A percentile compares a stretch with the other conserved stretches of the same genome.
phyloP scores from a whole-genome alignment of 1,140 invertebrate genomes.

The Hyles euphorbiae region DNA sequence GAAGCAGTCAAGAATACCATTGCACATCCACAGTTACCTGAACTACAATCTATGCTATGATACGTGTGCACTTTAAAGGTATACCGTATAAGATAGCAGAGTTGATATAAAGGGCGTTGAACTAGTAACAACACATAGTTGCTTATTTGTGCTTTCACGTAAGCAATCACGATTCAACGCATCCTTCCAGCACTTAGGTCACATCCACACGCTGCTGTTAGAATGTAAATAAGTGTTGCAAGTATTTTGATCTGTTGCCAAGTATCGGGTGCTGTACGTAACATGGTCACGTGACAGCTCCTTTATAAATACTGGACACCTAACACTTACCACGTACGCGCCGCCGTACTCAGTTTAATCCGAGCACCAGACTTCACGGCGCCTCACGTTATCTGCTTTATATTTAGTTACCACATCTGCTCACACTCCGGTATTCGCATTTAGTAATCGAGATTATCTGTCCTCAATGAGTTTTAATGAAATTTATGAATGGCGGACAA shows the following conservation, averaged over 20 bases:
- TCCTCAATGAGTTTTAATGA: slow-evolving; percentile 38
- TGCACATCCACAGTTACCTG: too few species aligned
- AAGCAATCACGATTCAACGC: slow-evolving; percentile 8
- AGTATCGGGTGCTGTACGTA: slow-evolving; percentile 42
- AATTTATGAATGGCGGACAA: slow-evolving; percentile 38
- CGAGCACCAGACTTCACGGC: slow-evolving; percentile 43
- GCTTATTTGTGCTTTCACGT: background rate
- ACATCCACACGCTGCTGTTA: slow-evolving; percentile 40
- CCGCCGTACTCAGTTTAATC: slow-evolving; percentile 15
- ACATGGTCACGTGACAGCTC: slow-evolving; percentile 38
- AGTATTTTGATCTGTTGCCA: slow-evolving; percentile 50
- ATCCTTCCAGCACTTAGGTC: slow-evolving; percentile 46
- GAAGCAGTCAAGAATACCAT: too few species aligned
- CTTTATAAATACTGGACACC: slow-evolving; percentile 46
- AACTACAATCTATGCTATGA: too few species aligned
- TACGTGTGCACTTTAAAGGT: too few species aligned
- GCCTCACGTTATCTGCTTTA: slow-evolving; percentile 36
- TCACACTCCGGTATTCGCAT: background rate
- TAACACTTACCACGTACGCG: slow-evolving; percentile 27
- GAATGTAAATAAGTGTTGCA: slow-evolving; percentile 55
- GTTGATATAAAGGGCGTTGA: background rate
- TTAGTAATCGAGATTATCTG: slow-evolving; percentile 1
- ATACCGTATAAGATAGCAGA: background rate
- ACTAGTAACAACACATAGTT: too few species aligned
- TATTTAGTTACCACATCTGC: slow-evolving; percentile 29